phyloP scores from a whole-genome alignment of 2,797 vertebrate species.

The Crypturellus tataupa region DNA sequence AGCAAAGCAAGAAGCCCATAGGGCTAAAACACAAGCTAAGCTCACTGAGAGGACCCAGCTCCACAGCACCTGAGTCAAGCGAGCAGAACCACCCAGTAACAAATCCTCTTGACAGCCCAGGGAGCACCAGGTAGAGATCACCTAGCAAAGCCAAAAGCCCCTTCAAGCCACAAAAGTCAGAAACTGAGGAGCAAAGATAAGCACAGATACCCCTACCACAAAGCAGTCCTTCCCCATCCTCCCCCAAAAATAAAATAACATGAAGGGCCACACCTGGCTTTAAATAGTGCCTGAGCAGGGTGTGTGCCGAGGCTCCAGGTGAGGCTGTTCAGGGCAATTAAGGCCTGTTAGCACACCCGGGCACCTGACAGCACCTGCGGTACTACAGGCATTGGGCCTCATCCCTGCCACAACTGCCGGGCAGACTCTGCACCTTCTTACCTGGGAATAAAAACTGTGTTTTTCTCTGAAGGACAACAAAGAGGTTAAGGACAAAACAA shows the following conservation, averaged over 20 bases:
- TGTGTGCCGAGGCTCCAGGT: not conserved
- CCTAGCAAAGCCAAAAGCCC: fast-evolving
- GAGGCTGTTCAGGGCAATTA: not conserved
- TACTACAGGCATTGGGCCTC: not conserved
- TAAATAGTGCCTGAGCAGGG: not conserved
- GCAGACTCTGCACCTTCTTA: not conserved
- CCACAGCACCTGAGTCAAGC: fast-evolving
- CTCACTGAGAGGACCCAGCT: not conserved
- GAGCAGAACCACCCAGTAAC: not conserved
- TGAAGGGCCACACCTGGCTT: fast-evolving
- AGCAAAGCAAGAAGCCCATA: fast-evolving
- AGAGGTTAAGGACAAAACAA: not conserved
- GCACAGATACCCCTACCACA: fast-evolving
- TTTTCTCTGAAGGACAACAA: not conserved
- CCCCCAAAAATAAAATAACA: too few relatives aligned
- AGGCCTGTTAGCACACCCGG: not conserved
- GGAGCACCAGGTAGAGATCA: fast-evolving
- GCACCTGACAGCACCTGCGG: not conserved
- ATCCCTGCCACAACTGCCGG: not conserved
- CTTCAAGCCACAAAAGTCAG: not conserved
- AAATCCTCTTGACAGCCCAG: fast-evolving
- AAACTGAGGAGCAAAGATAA: fast-evolving
- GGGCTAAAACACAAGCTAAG: too few relatives aligned
- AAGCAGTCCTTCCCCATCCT: not conserved
- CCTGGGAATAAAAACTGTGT: fast-evolving